Evolutionary conservation across 2,797 vertebrate species (phyloP), one percentile per base, ranked within the genome.

Genomic region (Myiotriccus ornatus): DNA sequence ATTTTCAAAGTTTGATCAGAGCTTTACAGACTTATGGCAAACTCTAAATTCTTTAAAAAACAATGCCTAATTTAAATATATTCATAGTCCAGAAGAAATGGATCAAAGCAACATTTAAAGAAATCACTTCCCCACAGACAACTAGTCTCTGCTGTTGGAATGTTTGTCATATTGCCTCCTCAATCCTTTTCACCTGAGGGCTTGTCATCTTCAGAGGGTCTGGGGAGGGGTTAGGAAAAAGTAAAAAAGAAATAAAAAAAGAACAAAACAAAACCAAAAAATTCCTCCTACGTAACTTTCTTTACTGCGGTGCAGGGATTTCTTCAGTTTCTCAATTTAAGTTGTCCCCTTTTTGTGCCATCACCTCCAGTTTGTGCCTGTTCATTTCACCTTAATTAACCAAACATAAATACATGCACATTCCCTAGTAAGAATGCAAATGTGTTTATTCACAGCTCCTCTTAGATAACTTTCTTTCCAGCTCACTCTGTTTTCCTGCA

Each of bases 371-470:
- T 67, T 84, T 76, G 23, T 84, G 27, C 16, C 43, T 93, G 27
- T 23, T 65, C 55, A 63, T 86, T 92, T 90, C 75, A 93, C 27
- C 32, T 82, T 77, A 79, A 85, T 80, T 89, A 89, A 85, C 24
- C n/a, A 91, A 49, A n/a, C 35, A 57, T 67, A 88, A 90, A 91
- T n/a, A 70, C n/a, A 70, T 20, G 41, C 53, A 80, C 35, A 59
- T 25, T 69, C 64, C 23, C 68, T 64, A 79, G 52, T n/a, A 15
- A 87, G 39, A 89, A 92, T 2, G 1, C 17, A 93, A 64, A 74
- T 12, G 7, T 50, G 18, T 75, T 84, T 90, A 78, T 65, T 53
- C 6, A 2, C 28, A 88, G 50, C 9, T 88, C 41, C 35, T 50
- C 50, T 80, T 53, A 21, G 19, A 80, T 41, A 79, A 82, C 56